Evolutionary conservation across 2,888 invertebrate genomes (phyloP), one percentile per base, ranked within the genome.

Genomic region (Lithosia quadra): DNA sequence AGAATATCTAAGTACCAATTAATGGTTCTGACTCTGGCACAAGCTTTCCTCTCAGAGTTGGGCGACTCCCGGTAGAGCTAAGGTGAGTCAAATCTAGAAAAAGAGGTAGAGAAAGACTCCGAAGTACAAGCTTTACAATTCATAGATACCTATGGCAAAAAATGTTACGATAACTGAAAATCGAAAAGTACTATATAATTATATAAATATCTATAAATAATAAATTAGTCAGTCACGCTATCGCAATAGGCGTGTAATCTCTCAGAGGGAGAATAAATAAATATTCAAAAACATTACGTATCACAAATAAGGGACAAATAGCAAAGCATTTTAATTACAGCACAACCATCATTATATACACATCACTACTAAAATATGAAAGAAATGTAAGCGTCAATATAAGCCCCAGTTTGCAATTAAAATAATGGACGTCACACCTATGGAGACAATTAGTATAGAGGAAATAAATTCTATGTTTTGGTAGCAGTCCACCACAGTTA

Each of bases 361-460:
- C 56, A 74, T 82, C 79, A 88, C 87, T 84, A 88, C 86, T 89
- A 87, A 81, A 80, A 88, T 83, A 90, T 82, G 89, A 82, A 91
- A 88, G 88, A 92, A 91, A 91, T 84, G 81, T 86, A 89, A 85
- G 87, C 88, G 77, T 82, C 90, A 91, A 93, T 94, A 92, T 92
- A 89, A 89, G 86, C 86, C 82, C 84, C 85, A 81, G 86, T 88
- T 90, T 78, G 90, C 94, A 93, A 95, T 95, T 95, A 95, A 94
- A 93, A 93, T 95, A 95, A 95, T 95, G 88, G 91, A 87, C 84
- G 94, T 95, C 94, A 93, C 94, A 94, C 94, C 94, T 94, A 92
- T 90, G 86, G n/a, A 92, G 90, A 94, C 94, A 93, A 94, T 94
- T 94, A 93, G 88, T 87, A 83, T 83, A 87, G 84, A 85, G 86